phyloP scores from a whole-genome alignment of 2,113 vertebrate genomes.

The Anguilla japonica region DNA sequence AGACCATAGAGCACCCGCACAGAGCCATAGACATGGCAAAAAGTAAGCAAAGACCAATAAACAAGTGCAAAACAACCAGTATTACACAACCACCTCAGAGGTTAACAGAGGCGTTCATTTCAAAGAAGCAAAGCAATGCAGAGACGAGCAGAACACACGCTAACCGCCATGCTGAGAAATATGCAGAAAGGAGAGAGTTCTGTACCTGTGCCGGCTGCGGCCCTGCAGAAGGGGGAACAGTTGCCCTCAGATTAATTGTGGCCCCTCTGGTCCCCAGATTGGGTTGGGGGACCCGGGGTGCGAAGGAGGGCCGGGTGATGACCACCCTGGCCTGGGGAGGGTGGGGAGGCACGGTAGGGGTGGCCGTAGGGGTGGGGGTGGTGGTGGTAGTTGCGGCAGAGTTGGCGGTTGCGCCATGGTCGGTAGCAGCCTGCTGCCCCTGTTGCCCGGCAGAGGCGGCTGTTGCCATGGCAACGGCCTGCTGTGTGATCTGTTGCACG shows the following conservation, averaged over 20 bases:
- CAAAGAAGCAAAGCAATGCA: neutral
- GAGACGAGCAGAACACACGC: neutral
- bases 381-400: conserved; percentile 46
- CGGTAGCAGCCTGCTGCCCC: conserved; percentile 40
- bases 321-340: conserved; percentile 79
- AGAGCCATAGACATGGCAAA: neutral
- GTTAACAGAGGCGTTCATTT: neutral
- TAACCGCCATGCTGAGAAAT: neutral
- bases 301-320: conserved; percentile 79
- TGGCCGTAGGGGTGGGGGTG: too few species aligned
- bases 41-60: neutral
- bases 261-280: conserved; percentile 62
- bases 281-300: conserved; percentile 64
- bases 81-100: neutral
- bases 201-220: conserved; percentile 69
- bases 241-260: conserved; percentile 67
- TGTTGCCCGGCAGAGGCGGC: conserved; percentile 63
- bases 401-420: conserved; percentile 53
- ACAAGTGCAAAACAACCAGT: too few species aligned
- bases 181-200: neutral
- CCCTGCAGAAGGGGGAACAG: conserved; percentile 61
- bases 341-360: conserved; percentile 33
- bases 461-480: conserved; percentile 78
- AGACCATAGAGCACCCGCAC: too few species aligned
- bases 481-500: conserved; percentile 89